A percentile compares a stretch with the other conserved stretches of the same genome.
Evolutionary conservation across 2,888 invertebrate species (phyloP).

Genomic region (Drosophila aldrichi): DNA sequence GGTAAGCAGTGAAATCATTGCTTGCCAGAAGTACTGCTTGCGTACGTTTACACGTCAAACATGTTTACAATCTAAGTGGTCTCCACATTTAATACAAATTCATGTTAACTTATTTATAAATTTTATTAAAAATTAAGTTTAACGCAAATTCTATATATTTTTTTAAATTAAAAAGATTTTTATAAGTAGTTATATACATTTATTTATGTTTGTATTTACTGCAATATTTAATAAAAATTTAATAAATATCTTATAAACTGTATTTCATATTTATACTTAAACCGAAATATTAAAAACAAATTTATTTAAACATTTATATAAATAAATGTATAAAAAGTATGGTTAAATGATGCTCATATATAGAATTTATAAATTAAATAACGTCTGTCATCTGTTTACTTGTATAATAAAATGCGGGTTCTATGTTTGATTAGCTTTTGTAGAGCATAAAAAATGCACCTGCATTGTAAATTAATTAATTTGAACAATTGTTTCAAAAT

Average conservation of each 20-base stretch:
- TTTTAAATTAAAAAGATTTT: no score
- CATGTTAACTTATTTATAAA: no score
- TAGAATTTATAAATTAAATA: not conserved
- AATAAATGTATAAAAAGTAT: no score
- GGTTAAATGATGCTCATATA: no score
- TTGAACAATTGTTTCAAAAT: conserved; percentile 14
- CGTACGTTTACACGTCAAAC: not conserved
- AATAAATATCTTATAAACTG: not conserved
- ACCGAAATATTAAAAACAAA: no score
- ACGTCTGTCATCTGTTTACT: not conserved
- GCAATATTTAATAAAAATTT: no score
- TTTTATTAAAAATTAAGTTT: no score
- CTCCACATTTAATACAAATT: no score
- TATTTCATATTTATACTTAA: not conserved
- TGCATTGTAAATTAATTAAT: not conserved
- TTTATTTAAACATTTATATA: no score
- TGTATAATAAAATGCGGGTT: not conserved
- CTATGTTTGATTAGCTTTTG: conserved; percentile 6
- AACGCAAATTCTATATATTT: no score
- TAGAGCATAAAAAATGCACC: not conserved
- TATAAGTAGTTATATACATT: no score
- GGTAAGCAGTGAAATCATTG: not conserved
- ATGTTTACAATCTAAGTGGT: not conserved
- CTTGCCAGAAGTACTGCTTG: not conserved
- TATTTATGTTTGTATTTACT: no score